Evolutionary conservation across 2,888 invertebrate genomes (phyloP), one percentile per base, ranked within the genome.

Genomic region (Scelioninae gen. 1): DNA sequence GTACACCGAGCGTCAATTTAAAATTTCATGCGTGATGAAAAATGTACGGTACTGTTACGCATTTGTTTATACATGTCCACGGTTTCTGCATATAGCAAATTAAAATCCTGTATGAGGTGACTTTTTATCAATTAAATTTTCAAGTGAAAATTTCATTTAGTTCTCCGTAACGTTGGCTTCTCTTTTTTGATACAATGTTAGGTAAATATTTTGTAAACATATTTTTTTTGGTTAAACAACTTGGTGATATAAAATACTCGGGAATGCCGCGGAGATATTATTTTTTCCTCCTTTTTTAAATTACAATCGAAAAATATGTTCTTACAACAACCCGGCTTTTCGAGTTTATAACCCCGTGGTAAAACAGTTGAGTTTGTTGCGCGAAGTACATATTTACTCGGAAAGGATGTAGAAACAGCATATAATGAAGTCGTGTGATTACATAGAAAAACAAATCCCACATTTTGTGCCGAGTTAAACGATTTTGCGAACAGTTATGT

Each of bases 361-460:
- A 55, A 74, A 63, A 63, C 62, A 34, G 72, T 63, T 32, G 62
- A 74, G 62, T 74, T 74, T 62, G 74, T 74, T 74, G 63, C 45
- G 45, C 38, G 45, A 55, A 55, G 55, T 63, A 74, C 60, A 55
- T 74, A 74, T 74, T 74, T 74, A 63, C 49, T 55, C 40, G 40
- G 45, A 15, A 62, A 43, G 55, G 63, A 51, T 58, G 60, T 60
- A 40, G 49, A 38, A 71, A 55, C 55, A 45, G 45, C 29, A 72
- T 72, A 62, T 60, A 72, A 72, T 62, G 38, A 72, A 72, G 53
- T 72, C 43, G 49, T 32, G 53, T 58, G 69, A 69, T 69, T 69
- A 69, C 40, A 23, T n/a, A 38, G 40, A 60, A 51, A 58, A 58
- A 51, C 34, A 60, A 51, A 29, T 49, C 6, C 23, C 16, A 10